Conservation (phyloP, 64 coral and sea anemone species). For the Pachyseris speciosa region DNA sequence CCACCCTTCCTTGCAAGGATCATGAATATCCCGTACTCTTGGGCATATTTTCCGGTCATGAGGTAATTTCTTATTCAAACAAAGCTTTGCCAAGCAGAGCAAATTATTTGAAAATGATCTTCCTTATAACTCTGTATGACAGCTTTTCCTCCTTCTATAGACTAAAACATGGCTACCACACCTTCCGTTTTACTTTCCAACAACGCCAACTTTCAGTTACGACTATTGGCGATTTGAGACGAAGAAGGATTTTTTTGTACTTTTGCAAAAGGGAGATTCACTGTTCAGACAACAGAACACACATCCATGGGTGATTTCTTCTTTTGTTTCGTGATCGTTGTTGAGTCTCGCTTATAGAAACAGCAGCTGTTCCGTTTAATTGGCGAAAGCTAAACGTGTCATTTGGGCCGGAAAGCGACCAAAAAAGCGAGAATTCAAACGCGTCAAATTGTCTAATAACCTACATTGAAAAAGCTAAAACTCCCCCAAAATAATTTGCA, state of each 20-base stretch:
- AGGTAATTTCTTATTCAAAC: slow-evolving; percentile 43
- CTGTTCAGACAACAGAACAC: neutral
- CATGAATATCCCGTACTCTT: slow-evolving; percentile 1
- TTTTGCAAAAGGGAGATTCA: neutral
- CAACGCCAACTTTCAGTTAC: too few species aligned
- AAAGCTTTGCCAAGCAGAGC: neutral
- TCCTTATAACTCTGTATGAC: neutral
- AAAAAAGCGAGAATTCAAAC: slow-evolving; percentile 36
- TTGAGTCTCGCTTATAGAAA: neutral
- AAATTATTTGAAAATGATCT: neutral
- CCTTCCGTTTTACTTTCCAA: neutral
- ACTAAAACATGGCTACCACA: neutral
- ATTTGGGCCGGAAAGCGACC: slow-evolving; percentile 6
- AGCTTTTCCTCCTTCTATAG: neutral
- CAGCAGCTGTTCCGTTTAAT: slow-evolving; percentile 27
- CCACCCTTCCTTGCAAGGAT: slow-evolving; percentile 12
- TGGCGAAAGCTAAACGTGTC: slow-evolving; percentile 33
- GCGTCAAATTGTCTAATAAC: slow-evolving; percentile 35
- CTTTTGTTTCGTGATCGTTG: slow-evolving; percentile 6
- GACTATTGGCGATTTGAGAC: neutral
- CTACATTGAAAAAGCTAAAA: slow-evolving; percentile 40
- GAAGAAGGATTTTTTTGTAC: neutral
- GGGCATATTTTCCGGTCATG: slow-evolving; percentile 4
- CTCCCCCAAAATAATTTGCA: slow-evolving; percentile 47
- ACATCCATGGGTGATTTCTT: neutral